phyloP scores from a whole-genome alignment of 2,888 invertebrate species.

The Torymus aiolomorphi region DNA sequence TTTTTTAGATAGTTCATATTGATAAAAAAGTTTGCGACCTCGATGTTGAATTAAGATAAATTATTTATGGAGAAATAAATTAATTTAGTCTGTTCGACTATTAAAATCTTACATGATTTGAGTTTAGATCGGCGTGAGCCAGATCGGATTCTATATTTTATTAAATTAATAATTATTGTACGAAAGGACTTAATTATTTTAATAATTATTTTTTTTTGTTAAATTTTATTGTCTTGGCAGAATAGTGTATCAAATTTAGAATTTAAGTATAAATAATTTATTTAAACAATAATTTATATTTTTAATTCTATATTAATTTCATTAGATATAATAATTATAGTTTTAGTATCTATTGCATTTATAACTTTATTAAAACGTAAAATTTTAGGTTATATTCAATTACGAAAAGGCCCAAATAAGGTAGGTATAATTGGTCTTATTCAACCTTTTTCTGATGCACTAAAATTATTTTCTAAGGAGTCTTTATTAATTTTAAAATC shows the following conservation, averaged over 20 bases:
- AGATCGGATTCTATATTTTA: too few relatives aligned
- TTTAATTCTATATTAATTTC: conserved; percentile 73
- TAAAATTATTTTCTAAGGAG: conserved; percentile 85
- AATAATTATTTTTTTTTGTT: conserved; percentile 83
- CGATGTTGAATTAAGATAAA: conserved; percentile 88
- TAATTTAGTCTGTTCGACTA: conserved; percentile 88
- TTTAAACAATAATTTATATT: conserved; percentile 71
- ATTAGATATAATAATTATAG: conserved; percentile 75
- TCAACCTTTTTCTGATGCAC: conserved; percentile 85
- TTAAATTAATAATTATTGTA: too few relatives aligned
- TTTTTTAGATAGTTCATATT: too few relatives aligned
- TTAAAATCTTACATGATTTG: too few relatives aligned
- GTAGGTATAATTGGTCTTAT: conserved; percentile 80
- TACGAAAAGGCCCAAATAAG: conserved; percentile 86
- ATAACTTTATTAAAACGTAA: conserved; percentile 85
- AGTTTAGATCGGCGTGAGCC: too few relatives aligned
- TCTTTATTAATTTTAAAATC: conserved; percentile 78
- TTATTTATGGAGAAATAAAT: conserved; percentile 82
- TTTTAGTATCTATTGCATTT: conserved; percentile 81
- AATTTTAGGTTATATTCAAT: conserved; percentile 83
- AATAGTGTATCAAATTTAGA: conserved; percentile 85
- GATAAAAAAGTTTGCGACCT: too few relatives aligned
- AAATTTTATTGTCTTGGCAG: conserved; percentile 80
- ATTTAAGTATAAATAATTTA: conserved; percentile 79
- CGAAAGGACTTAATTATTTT: too few relatives aligned